A percentile compares a stretch with the other conserved stretches of the same genome.
phyloP scores from a whole-genome alignment of 2,797 vertebrate genomes.

The Sylvia borin region DNA sequence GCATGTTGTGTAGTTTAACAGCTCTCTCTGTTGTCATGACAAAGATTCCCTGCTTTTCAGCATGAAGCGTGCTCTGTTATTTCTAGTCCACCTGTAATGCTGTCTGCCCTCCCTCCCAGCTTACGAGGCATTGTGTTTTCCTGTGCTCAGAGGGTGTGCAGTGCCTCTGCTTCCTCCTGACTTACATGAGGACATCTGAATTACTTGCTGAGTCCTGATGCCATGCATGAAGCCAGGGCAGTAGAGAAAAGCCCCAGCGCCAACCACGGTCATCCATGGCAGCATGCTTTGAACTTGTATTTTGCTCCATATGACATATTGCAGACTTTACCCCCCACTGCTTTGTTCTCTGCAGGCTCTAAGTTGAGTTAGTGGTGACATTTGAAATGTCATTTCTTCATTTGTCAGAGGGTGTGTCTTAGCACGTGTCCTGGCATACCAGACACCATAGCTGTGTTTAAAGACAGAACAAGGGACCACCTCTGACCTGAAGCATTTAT shows the following conservation, averaged over 20 bases:
- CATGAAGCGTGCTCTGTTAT: neutral
- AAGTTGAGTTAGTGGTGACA: neutral
- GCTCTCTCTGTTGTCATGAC: conserved; percentile 43
- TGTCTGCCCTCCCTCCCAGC: neutral
- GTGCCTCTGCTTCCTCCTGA: neutral
- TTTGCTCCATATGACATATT: neutral
- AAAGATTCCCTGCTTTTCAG: conserved; percentile 21
- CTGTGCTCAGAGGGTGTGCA: neutral
- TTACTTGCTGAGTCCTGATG: neutral
- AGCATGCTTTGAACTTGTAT: neutral
- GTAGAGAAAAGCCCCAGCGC: neutral
- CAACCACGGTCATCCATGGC: rapidly evolving
- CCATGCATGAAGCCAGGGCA: neutral
- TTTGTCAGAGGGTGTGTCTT: neutral
- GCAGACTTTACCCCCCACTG: neutral
- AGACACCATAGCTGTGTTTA: neutral
- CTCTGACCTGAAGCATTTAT: neutral
- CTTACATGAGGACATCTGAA: neutral
- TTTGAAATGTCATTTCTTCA: neutral
- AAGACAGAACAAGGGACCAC: neutral
- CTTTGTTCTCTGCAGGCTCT: neutral
- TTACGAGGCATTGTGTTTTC: neutral
- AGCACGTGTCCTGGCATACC: neutral
- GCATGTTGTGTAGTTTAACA: neutral
- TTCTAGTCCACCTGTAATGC: conserved; percentile 5